These are phyloP conservation scores for Apolygus lucorum DNA, from an alignment of 1,140 invertebrate genomes.

Conservation along the genomic window DNA sequence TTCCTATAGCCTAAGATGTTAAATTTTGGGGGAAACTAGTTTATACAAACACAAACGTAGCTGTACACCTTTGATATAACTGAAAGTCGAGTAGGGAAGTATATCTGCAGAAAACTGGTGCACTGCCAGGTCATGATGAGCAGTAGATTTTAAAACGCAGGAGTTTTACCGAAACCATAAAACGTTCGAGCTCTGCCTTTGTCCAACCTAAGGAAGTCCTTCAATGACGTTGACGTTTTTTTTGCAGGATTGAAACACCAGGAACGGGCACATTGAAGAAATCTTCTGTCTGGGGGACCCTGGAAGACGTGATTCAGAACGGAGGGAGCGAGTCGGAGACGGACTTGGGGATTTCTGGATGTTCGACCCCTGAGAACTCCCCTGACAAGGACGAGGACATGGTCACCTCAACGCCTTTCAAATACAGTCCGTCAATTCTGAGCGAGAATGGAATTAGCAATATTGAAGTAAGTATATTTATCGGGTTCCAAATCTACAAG, in stretches of 20 bases:
- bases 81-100: too few species aligned
- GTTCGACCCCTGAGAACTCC: constrained; percentile 28
- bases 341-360: constrained; percentile 29
- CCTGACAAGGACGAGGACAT: constrained; percentile 2
- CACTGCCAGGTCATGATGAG: too few species aligned
- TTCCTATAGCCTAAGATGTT: too few species aligned
- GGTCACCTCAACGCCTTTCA: constrained; percentile 31
- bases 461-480: constrained; percentile 9
- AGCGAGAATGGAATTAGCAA: constrained; percentile 22
- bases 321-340: constrained; percentile 28
- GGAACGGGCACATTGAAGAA: constrained; percentile 59
- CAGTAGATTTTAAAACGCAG: too few species aligned
- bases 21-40: too few species aligned
- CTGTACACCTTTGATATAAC: too few species aligned
- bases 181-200: too few species aligned
- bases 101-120: too few species aligned
- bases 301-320: constrained; percentile 59
- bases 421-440: constrained; percentile 14
- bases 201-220: too few species aligned
- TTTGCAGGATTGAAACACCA: constrained; percentile 41
- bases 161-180: too few species aligned
- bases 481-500: too few species aligned
- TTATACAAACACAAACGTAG: too few species aligned
- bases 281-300: constrained; percentile 62
- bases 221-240: background rate